Percentiles rank a stretch among this genome's conserved stretches.
Evolutionary conservation across 1,140 invertebrate species (phyloP).

Genomic region (fruit fly (Drosophila melanogaster)): DNA sequence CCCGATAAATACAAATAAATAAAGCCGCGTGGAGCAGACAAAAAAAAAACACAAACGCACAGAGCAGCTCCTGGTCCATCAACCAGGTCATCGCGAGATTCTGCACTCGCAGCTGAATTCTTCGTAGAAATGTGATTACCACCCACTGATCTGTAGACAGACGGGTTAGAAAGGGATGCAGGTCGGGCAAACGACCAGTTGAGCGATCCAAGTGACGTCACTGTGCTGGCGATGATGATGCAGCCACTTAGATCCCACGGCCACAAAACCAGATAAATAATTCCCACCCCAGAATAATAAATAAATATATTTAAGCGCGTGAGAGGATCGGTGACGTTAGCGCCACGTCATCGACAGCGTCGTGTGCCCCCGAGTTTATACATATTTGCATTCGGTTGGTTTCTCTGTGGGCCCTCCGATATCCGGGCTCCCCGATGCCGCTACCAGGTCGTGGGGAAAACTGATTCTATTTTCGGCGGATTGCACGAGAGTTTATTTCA

Average conservation of each 20-base stretch:
- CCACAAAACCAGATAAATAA: conserved; percentile 5
- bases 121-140: conserved; percentile 39
- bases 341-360: conserved; percentile 48
- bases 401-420: background rate
- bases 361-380: conserved; percentile 46
- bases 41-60: conserved; percentile 36
- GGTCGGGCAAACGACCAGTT: conserved; percentile 2
- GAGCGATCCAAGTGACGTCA: conserved; percentile 56
- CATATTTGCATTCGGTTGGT: conserved; percentile 20
- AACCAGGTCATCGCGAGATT: conserved; percentile 44
- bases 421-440: conserved; percentile 2
- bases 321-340: conserved; percentile 53
- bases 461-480: conserved; percentile 61
- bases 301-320: conserved; percentile 15
- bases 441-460: conserved; percentile 27
- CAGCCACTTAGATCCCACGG: conserved; percentile 21
- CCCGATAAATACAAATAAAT: conserved; percentile 72
- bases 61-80: conserved; percentile 42
- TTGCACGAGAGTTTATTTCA: conserved; percentile 69
- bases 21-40: conserved; percentile 43
- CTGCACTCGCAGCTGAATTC: conserved; percentile 49
- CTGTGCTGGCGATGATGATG: conserved; percentile 24
- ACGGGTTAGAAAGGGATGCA: background rate
- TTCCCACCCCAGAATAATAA: conserved; percentile 18
- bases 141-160: conserved; percentile 34